Base-by-base conservation (phyloP, 2,113 vertebrate species). In the Tylochromis polylepis region DNA sequence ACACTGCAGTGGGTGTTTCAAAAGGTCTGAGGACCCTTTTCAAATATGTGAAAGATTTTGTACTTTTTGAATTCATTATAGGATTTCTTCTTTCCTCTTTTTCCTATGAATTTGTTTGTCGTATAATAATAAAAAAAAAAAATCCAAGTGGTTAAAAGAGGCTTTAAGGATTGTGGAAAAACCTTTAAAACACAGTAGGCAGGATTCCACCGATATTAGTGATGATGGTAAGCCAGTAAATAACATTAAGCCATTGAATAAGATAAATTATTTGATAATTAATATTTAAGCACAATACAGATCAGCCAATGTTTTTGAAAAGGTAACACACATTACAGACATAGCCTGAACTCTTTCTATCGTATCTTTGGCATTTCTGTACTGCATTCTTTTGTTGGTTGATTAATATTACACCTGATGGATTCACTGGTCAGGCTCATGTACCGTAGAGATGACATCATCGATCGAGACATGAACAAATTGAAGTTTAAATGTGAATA, bases 281-380 rank as follows among this genome's bases (percentile, higher is more conserved):
- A 16, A 12, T 22, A 84, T 72, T 56, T 79, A 5, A 79, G 57
- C n/a, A 55, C 2, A 29, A 57, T 14, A 72, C 5, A 38, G 24
- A 59, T 22, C 18, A 78, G 46, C 18, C 18, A 77, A 5, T 53
- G 46, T 77, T 53, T 53, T 53, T 53, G 53, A 53, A 77, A 31
- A 77, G 46, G 11, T 8, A 49, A 77, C 22, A 46, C 10, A 16
- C 22, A 75, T 31, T 27, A 53, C 9, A 77, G 16, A 75, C 24
- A 51, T 51, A 12, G 46, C 18, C 2, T 34, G 10, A 31, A 51
- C 29, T 36, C 46, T 12, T 27, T 83, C 15, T 55, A 7, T 41
- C 12, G 38, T 3, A 29, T 81, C 70, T 89, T 84, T 92, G 85
- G 81, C 58, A 79, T 80, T 84, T 82, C 16, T 78, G 14, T n/a